phyloP scores from a whole-genome alignment of 2,113 vertebrate genomes.

The Cyanoderma ruficeps region DNA sequence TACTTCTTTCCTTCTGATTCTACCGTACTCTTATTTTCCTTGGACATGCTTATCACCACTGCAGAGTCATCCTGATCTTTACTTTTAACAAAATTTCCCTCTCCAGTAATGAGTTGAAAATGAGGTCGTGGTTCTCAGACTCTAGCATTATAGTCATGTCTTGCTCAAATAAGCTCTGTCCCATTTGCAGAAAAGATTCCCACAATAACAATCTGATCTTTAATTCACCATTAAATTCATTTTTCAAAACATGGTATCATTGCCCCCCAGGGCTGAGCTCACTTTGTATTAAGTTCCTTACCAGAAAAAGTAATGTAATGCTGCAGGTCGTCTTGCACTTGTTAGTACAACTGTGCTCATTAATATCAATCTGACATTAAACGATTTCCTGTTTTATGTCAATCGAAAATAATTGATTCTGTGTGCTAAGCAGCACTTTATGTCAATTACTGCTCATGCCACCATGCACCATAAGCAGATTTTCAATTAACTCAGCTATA shows the following conservation, averaged over 20 bases:
- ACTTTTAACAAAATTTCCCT: neutral
- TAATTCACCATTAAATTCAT: neutral
- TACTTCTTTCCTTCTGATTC: neutral
- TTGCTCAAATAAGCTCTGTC: neutral
- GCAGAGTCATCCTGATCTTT: neutral
- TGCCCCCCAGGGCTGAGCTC: neutral
- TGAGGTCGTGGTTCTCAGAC: neutral
- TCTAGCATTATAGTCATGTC: neutral
- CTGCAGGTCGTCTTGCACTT: conserved; percentile 11
- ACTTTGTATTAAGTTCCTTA: conserved; percentile 28
- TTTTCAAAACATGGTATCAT: neutral
- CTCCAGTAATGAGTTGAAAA: neutral
- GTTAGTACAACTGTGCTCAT: conserved; percentile 57
- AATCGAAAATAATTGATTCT: conserved; percentile 68
- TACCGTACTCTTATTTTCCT: neutral
- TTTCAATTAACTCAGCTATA: conserved; percentile 65
- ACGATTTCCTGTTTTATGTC: conserved; percentile 63
- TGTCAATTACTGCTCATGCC: conserved; percentile 57
- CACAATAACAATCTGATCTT: neutral
- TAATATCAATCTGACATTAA: conserved; percentile 67
- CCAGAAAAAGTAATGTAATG: conserved; percentile 53
- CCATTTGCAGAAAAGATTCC: neutral
- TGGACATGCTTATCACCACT: neutral
- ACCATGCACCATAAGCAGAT: conserved; percentile 57
- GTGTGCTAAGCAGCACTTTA: conserved; percentile 64